These are phyloP conservation scores for Sceloporus undulatus DNA, from an alignment of 2,113 vertebrate species.

Conservation along the genomic window DNA sequence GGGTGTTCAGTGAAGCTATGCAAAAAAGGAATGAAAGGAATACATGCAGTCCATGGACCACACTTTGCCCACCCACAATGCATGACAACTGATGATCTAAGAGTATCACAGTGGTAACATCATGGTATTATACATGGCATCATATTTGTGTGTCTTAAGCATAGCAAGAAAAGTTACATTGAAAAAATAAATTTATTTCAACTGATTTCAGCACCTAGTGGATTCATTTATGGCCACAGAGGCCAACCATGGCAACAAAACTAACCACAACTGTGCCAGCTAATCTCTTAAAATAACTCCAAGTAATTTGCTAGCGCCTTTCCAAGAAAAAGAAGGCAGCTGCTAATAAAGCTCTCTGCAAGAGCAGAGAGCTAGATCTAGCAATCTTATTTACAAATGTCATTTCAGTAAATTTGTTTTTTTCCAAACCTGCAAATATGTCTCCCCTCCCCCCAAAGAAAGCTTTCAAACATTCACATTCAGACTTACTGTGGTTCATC, in stretches of 20 bases:
- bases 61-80: too few species aligned
- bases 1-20: too few species aligned
- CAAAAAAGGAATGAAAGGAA: too few species aligned
- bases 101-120: too few species aligned
- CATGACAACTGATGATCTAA: too few species aligned
- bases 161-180: not conserved
- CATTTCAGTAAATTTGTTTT: not conserved
- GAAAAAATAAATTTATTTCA: not conserved
- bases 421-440: conserved; percentile 12
- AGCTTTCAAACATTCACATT: not conserved
- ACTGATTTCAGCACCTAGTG: not conserved
- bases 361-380: conserved; percentile 13
- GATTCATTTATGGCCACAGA: conserved; percentile 5
- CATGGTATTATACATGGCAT: too few species aligned
- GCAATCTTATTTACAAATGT: not conserved
- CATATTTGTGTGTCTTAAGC: too few species aligned
- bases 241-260: not conserved
- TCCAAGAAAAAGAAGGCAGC: not conserved
- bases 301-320: conserved; percentile 1
- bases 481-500: not conserved
- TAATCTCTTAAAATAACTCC: conserved; percentile 19
- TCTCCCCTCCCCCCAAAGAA: not conserved
- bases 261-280: not conserved
- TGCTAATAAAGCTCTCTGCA: conserved; percentile 17
- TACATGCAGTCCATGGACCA: too few species aligned